Evolutionary conservation across 2,888 invertebrate genomes (phyloP).

Genomic region (Drosophila paranaensis): DNA sequence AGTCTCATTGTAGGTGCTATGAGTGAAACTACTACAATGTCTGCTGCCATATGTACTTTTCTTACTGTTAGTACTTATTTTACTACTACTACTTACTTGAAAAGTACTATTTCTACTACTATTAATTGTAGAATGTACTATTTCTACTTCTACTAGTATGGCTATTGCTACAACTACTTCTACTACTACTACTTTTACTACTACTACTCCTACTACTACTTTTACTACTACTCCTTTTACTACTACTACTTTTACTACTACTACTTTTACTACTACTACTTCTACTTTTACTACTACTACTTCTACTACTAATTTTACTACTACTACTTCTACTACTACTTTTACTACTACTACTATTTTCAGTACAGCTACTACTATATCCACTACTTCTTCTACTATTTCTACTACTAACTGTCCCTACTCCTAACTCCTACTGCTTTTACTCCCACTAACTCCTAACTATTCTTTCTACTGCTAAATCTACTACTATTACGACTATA

Average conservation of each 20-base stretch:
- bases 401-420: not conserved
- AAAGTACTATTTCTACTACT: not conserved
- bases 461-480: too few relatives aligned
- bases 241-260: not conserved
- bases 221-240: not conserved
- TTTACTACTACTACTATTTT: too few relatives aligned
- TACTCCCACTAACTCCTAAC: too few relatives aligned
- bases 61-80: not conserved
- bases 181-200: not conserved
- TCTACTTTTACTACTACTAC: not conserved
- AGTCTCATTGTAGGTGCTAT: too few relatives aligned
- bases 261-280: not conserved
- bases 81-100: not conserved
- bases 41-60: not conserved
- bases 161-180: not conserved
- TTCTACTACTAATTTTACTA: not conserved
- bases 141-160: not conserved
- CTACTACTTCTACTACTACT: not conserved
- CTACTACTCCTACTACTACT: not conserved
- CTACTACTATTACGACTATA: too few relatives aligned
- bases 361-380: too few relatives aligned
- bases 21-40: not conserved
- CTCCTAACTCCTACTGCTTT: not conserved
- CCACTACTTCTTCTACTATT: too few relatives aligned
- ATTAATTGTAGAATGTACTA: not conserved